Conservation (phyloP, 1,140 invertebrate species). For the Drosophila takahashii region DNA sequence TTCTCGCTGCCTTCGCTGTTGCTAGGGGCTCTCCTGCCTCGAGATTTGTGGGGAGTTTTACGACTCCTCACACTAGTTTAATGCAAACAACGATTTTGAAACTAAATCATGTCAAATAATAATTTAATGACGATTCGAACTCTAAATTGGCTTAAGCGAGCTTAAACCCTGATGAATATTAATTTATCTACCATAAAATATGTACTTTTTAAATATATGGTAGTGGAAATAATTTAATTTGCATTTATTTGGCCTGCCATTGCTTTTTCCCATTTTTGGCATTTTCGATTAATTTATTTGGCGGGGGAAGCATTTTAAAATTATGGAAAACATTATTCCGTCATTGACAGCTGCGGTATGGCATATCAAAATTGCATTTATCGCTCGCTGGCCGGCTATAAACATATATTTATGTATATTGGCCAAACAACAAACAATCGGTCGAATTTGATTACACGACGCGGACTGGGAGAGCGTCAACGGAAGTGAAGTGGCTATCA, state of each 20-base stretch:
- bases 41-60: too few species aligned
- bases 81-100: too few species aligned
- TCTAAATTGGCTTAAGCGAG: constrained; percentile 8
- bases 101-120: too few species aligned
- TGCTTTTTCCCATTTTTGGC: constrained; percentile 15
- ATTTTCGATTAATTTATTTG: constrained; percentile 51
- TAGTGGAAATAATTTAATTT: constrained; percentile 46
- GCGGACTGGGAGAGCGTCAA: neutral
- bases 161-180: neutral
- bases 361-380: constrained; percentile 69
- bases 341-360: constrained; percentile 68
- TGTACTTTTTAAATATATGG: constrained; percentile 14
- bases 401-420: constrained; percentile 16
- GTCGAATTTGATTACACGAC: constrained; percentile 51
- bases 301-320: constrained; percentile 52
- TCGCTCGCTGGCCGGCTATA: constrained; percentile 24
- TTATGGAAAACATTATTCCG: constrained; percentile 78
- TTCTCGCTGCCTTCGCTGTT: too few species aligned
- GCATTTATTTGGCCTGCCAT: constrained; percentile 24
- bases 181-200: constrained; percentile 24
- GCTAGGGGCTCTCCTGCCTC: too few species aligned
- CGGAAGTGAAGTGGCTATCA: constrained; percentile 21
- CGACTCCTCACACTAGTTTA: too few species aligned
- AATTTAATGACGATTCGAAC: neutral
- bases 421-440: constrained; percentile 60